phyloP scores from a whole-genome alignment of 2,888 invertebrate species.

The Chromoteleia sp. region DNA sequence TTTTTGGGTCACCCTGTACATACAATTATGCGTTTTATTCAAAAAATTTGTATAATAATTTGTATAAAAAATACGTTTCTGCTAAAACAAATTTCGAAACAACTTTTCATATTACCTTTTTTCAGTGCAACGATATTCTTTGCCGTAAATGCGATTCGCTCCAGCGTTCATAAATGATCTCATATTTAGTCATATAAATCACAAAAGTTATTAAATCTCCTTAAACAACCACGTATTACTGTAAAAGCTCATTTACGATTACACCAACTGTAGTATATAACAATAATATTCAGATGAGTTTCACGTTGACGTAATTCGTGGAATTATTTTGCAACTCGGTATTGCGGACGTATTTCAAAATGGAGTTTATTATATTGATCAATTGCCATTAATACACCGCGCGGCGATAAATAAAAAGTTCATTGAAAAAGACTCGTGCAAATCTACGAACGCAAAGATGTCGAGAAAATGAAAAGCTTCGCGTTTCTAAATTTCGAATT shows the following conservation, averaged over 20 bases:
- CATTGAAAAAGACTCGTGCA: too few species aligned
- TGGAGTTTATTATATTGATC: not conserved
- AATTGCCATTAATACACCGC: not conserved
- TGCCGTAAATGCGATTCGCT: too few species aligned
- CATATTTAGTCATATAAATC: constrained; percentile 15
- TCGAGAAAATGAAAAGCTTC: too few species aligned
- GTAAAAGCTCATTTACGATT: not conserved
- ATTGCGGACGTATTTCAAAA: not conserved
- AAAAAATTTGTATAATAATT: too few species aligned
- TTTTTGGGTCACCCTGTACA: too few species aligned
- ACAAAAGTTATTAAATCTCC: constrained; percentile 5
- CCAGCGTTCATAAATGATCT: not conserved
- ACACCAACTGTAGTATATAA: not conserved
- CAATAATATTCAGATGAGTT: not conserved
- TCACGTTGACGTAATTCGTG: not conserved
- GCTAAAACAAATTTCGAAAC: too few species aligned
- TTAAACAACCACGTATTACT: constrained; percentile 7
- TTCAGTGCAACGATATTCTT: too few species aligned
- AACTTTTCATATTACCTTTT: too few species aligned
- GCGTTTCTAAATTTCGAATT: too few species aligned
- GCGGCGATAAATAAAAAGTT: not conserved
- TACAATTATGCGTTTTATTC: too few species aligned
- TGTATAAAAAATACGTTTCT: too few species aligned
- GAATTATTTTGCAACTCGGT: not conserved
- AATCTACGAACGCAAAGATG: too few species aligned